Evolutionary conservation across 2,113 vertebrate genomes (phyloP).

Genomic region (Struthio camelus): DNA sequence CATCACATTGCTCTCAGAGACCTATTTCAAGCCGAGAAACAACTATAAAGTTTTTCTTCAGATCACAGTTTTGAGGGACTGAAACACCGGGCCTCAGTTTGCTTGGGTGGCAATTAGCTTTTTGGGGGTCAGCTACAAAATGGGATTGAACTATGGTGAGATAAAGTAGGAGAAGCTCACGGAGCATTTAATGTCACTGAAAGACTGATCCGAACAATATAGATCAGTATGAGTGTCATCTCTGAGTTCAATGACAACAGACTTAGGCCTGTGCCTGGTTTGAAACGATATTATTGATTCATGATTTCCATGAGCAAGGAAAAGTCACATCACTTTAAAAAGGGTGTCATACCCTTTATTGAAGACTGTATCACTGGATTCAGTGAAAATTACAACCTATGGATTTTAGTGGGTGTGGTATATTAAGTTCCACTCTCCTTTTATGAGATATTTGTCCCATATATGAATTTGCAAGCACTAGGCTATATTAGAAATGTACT

Average conservation of each 20-base stretch:
- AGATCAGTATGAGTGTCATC: not conserved
- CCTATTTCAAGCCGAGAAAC: not conserved
- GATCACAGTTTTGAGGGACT: not conserved
- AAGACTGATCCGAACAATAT: not conserved
- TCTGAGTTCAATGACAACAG: not conserved
- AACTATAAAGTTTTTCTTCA: not conserved
- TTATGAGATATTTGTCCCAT: not conserved
- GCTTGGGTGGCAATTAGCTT: not conserved
- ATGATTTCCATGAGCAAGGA: not conserved
- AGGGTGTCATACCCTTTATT: not conserved
- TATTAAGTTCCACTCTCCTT: not conserved
- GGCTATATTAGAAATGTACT: not conserved
- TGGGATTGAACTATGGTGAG: not conserved
- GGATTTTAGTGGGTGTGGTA: not conserved
- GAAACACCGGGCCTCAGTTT: not conserved
- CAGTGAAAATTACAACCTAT: not conserved
- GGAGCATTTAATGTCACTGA: not conserved
- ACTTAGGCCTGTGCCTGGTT: not conserved
- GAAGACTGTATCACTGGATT: not conserved
- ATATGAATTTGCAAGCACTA: not conserved
- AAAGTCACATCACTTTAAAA: not conserved
- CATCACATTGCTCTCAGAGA: not conserved
- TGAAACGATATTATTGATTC: rapidly evolving
- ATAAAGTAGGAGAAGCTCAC: not conserved
- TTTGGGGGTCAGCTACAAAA: not conserved